Conservation (phyloP, 2,888 invertebrate species). For the Baccha elongata region DNA sequence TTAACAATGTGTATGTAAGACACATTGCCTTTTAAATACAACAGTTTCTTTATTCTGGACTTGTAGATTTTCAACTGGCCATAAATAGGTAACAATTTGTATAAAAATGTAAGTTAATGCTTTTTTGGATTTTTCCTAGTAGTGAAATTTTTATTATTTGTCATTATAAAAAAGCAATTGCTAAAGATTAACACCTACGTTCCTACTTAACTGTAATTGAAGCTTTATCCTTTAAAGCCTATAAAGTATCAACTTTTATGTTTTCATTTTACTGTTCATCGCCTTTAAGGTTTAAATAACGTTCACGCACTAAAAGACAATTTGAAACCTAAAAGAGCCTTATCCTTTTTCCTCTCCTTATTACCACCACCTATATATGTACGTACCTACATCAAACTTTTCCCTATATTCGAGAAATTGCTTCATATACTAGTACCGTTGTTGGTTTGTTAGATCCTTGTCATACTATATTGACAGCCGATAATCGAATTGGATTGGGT, state of each 20-base stretch:
- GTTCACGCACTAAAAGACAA: neutral
- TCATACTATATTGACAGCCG: conserved; percentile 21
- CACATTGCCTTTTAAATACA: too few relatives aligned
- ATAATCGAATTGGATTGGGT: conserved; percentile 21
- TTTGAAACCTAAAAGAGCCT: conserved; percentile 6
- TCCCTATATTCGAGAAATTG: conserved; percentile 1
- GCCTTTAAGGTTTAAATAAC: conserved; percentile 4
- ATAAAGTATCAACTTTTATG: neutral
- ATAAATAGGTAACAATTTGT: too few relatives aligned
- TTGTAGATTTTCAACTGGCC: too few relatives aligned
- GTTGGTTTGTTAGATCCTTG: conserved; percentile 15
- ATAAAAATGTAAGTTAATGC: too few relatives aligned
- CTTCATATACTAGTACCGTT: neutral
- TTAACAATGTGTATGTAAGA: too few relatives aligned
- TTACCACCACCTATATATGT: too few relatives aligned
- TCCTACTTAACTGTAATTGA: neutral
- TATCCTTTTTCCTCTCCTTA: neutral
- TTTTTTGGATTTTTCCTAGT: too few relatives aligned
- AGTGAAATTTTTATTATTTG: too few relatives aligned
- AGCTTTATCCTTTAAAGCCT: conserved; percentile 1
- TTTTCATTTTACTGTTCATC: conserved; percentile 20
- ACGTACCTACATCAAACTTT: neutral
- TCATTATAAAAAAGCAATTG: neutral
- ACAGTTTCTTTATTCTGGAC: too few relatives aligned
- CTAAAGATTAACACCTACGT: neutral